Percentiles rank a stretch among this genome's conserved stretches.
Conservation (phyloP, 2,888 invertebrate species). For the Boloria selene region DNA sequence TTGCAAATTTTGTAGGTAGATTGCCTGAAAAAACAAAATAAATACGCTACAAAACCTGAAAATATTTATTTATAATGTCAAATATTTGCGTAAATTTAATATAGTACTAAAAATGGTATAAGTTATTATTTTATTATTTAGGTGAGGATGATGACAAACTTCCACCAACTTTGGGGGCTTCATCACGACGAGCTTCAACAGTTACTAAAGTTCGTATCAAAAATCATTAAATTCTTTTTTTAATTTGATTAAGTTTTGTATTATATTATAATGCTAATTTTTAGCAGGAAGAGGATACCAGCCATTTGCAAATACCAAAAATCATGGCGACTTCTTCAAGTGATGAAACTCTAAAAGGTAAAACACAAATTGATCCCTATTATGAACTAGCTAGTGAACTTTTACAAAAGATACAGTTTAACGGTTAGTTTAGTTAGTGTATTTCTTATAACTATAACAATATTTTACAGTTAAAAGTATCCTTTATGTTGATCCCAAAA, state of each 20-base stretch:
- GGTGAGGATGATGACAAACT: constrained; percentile 77
- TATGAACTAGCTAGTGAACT: background rate
- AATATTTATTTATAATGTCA: no score
- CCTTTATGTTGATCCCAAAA: no score
- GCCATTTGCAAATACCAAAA: constrained; percentile 87
- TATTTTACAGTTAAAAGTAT: no score
- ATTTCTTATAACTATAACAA: no score
- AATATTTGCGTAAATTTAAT: no score
- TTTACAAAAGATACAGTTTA: no score
- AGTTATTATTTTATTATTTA: constrained; percentile 35
- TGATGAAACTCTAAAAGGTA: constrained; percentile 90
- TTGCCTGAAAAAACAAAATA: no score
- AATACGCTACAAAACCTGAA: no score
- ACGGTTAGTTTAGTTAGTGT: no score
- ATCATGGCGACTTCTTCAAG: constrained; percentile 88
- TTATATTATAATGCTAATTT: background rate
- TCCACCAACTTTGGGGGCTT: constrained; percentile 68
- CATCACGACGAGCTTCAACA: constrained; percentile 68
- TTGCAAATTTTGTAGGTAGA: no score
- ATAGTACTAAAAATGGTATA: no score
- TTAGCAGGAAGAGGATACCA: constrained; percentile 81
- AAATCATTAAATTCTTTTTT: background rate
- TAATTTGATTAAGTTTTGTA: background rate
- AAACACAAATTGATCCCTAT: constrained; percentile 17
- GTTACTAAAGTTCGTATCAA: constrained; percentile 61